phyloP scores from a whole-genome alignment of 2,113 vertebrate species.

The Pelobates fuscus region DNA sequence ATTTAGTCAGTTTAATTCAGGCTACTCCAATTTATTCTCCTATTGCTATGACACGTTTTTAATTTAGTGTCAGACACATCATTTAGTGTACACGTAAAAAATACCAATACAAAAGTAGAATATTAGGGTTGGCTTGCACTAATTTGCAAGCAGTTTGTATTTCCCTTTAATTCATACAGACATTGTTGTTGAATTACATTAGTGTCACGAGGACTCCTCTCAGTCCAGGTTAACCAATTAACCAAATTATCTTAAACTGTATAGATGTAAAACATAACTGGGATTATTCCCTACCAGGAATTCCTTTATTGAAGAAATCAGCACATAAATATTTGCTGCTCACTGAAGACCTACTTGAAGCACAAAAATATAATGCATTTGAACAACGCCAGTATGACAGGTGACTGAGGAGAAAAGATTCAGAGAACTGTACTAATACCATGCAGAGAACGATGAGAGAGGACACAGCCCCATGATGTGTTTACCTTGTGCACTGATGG shows the following conservation, averaged over 20 bases:
- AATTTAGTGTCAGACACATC: too few relatives aligned
- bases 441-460: slow-evolving; percentile 74
- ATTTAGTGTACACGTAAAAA: too few relatives aligned
- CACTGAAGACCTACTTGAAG: slow-evolving; percentile 36
- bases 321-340: background rate
- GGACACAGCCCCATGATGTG: slow-evolving; percentile 77
- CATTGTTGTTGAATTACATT: too few relatives aligned
- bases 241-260: background rate
- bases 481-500: slow-evolving; percentile 82
- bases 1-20: too few relatives aligned
- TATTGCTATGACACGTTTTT: too few relatives aligned
- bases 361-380: slow-evolving; percentile 60
- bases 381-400: slow-evolving; percentile 71
- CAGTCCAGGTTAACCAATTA: background rate
- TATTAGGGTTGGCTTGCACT: too few relatives aligned
- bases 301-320: background rate
- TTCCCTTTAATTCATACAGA: too few relatives aligned
- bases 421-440: slow-evolving; percentile 66
- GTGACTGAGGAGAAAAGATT: slow-evolving; percentile 70
- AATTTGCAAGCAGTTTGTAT: too few relatives aligned
- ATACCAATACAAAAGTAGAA: too few relatives aligned
- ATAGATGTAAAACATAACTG: background rate
- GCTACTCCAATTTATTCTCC: too few relatives aligned
- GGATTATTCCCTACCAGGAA: background rate
- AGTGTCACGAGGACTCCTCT: background rate